Conservation (phyloP, 2,797 vertebrate species). For the Setipinna tenuifilis region DNA sequence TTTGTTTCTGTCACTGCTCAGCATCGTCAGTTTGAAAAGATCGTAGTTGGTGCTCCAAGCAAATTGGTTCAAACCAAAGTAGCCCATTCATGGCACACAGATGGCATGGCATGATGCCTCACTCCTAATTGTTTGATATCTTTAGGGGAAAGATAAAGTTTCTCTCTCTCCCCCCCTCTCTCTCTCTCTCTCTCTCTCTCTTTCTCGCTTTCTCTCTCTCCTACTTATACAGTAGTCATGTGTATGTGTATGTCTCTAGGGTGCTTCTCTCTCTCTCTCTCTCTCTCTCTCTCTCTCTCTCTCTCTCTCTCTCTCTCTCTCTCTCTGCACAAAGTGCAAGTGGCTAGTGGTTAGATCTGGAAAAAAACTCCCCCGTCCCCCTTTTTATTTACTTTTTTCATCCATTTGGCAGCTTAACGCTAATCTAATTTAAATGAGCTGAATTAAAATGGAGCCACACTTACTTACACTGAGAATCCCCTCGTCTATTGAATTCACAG, state of each 20-base stretch:
- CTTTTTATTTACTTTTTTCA: background rate
- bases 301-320: too few relatives aligned
- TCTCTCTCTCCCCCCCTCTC: too few relatives aligned
- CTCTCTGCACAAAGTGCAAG: background rate
- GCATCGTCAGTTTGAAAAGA: background rate
- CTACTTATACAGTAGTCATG: too few relatives aligned
- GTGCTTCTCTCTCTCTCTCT: too few relatives aligned
- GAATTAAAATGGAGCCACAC: conserved; percentile 1
- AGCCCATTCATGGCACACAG: background rate
- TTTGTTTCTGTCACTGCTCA: background rate
- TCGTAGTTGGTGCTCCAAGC: background rate
- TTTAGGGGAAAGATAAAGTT: background rate
- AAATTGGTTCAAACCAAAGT: background rate
- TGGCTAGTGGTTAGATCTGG: background rate
- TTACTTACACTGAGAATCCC: conserved; percentile 17
- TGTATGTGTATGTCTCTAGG: too few relatives aligned
- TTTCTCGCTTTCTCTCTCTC: too few relatives aligned
- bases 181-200: too few relatives aligned
- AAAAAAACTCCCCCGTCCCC: background rate
- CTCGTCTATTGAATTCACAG: background rate
- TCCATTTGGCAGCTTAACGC: conserved; percentile 6
- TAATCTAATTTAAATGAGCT: conserved; percentile 14
- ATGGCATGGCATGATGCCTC: conserved; percentile 3
- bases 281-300: too few relatives aligned
- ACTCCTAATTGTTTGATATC: conserved; percentile 29